These are phyloP conservation scores for Doryteuthis pealeii DNA, from an alignment of 1,140 invertebrate species.

Conservation along the genomic window DNA sequence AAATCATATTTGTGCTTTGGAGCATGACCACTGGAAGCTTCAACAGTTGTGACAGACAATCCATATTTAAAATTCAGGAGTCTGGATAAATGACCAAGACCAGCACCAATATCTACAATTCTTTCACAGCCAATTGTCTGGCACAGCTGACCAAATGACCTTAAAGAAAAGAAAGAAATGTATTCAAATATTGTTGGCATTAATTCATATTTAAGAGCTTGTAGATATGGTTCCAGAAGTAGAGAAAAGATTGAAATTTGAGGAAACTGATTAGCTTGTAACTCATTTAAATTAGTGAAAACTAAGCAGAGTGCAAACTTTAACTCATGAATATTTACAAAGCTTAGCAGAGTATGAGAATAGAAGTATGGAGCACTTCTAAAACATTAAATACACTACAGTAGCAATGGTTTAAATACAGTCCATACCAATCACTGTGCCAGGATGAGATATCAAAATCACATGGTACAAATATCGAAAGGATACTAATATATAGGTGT, in stretches of 20 bases:
- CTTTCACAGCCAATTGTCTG: conserved; percentile 64
- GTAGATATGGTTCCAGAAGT: background rate
- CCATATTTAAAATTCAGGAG: conserved; percentile 73
- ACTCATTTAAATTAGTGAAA: no score
- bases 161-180: conserved; percentile 31
- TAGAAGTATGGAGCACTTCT: no score
- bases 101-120: conserved; percentile 81
- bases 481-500: no score
- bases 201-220: background rate
- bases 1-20: conserved; percentile 66
- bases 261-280: no score
- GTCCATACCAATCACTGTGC: no score
- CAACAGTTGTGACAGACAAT: conserved; percentile 74
- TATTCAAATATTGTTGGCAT: background rate
- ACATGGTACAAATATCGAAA: no score
- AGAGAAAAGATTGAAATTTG: background rate
- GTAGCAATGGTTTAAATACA: no score
- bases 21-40: conserved; percentile 70
- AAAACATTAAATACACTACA: no score
- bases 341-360: no score
- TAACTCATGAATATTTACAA: no score
- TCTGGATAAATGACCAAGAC: conserved; percentile 80
- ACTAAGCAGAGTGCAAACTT: no score
- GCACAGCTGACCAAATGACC: conserved; percentile 63
- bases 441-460: no score